These are phyloP conservation scores for Fukomys damarensis DNA, from an alignment of 2,113 vertebrate species.

Conservation along the genomic window DNA sequence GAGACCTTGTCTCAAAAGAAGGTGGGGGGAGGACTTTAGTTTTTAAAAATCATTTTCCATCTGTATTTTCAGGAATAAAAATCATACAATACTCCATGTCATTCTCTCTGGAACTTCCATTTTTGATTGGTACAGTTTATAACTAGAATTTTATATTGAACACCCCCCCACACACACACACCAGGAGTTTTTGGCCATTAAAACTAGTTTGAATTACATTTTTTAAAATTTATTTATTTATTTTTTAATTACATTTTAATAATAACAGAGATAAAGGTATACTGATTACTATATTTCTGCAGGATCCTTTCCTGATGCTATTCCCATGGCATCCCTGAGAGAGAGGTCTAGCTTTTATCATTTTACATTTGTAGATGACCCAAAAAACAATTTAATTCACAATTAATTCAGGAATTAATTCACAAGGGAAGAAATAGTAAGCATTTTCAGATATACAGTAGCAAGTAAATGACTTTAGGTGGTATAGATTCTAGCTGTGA, in stretches of 20 bases:
- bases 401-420: conserved; percentile 17
- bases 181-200: background rate
- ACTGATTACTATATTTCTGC: background rate
- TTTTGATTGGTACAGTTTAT: conserved; percentile 38
- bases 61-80: conserved; percentile 40
- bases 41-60: conserved; percentile 49
- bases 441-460: conserved; percentile 16
- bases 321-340: conserved; percentile 4
- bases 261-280: background rate
- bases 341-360: background rate
- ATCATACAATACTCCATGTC: background rate
- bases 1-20: background rate
- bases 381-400: background rate
- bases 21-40: background rate
- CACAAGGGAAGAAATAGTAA: conserved; percentile 26
- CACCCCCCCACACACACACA: background rate
- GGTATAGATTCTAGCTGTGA: background rate
- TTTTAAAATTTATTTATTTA: conserved; percentile 9
- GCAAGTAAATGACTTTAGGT: background rate
- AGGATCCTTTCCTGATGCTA: conserved; percentile 18
- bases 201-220: conserved; percentile 17
- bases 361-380: background rate
- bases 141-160: conserved; percentile 37
- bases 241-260: background rate
- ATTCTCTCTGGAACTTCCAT: background rate